Evolutionary conservation across 1,140 invertebrate genomes (phyloP).

Genomic region (Diorhabda sublineata): DNA sequence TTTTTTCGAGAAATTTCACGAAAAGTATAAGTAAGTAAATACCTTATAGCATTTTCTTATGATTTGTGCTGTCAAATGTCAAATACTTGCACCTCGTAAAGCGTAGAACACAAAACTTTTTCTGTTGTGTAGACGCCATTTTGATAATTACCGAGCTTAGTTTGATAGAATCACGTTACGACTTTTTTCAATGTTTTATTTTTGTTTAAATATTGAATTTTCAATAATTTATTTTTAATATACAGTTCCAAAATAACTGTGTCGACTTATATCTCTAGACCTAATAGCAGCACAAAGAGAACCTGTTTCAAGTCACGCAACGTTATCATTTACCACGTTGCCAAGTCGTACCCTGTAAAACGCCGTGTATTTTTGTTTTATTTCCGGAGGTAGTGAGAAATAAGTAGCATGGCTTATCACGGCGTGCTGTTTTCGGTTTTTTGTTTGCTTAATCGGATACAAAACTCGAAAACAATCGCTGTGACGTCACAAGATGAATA

Average conservation of each 20-base stretch:
- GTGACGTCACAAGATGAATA: not conserved
- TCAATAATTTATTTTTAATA: not conserved
- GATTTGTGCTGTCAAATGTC: no score
- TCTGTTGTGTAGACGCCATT: no score
- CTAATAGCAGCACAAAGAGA: slow-evolving; percentile 17
- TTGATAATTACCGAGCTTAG: no score
- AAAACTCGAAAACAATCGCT: not conserved
- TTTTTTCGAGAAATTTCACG: no score
- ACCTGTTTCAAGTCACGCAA: slow-evolving; percentile 19
- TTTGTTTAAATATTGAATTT: no score
- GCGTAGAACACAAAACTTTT: no score
- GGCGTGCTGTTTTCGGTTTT: not conserved
- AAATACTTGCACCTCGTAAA: no score
- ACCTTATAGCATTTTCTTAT: no score
- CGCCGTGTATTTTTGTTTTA: not conserved
- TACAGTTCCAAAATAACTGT: slow-evolving; percentile 23
- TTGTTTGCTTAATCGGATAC: not conserved
- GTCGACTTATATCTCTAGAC: slow-evolving; percentile 17
- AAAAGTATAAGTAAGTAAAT: no score
- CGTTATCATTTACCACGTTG: slow-evolving; percentile 6
- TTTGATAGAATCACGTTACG: no score
- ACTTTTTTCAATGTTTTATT: no score
- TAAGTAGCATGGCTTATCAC: not conserved
- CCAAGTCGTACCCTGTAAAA: not conserved
- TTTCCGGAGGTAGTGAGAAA: not conserved